Base-by-base conservation (phyloP, 2,797 vertebrate species). In the Orestias chungarensis region DNA sequence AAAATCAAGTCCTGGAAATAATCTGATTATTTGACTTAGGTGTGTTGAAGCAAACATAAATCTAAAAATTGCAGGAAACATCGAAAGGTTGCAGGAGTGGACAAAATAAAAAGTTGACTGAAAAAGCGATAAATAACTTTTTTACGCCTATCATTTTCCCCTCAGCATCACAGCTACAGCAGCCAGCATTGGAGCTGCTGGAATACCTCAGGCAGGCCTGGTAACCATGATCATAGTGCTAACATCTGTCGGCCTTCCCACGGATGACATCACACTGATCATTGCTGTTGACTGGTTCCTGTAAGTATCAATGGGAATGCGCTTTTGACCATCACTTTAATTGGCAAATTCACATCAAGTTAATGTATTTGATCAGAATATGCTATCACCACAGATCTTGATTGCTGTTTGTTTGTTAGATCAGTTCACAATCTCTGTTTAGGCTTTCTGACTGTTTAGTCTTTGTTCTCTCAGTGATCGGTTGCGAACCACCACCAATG, bases 141-240 rank as follows among this genome's bases (percentile, higher is more conserved):
- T 59, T 35, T 17, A 18, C 18, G n/a, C 50, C 35, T 47, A n/a
- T 52, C 29, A 33, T 27, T 55, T 57, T 49, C 83, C 33, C 47
- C 29, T 89, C 91, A 99, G 97, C 80, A 98, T 99, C 87, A 99
- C 98, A 1, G 96, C 98, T 79, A 99, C 97, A 9, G 97, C 97
- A 23, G 97, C 97, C 76, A 99, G 98, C 72, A 99, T 99, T 8
- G 98, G 98, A 64, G 98, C 97, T 76, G 98, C 98, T 66, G 97
- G 97, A 62, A 99, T 99, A 88, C 98, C 98, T 76, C 98, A 99
- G 89, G 98, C 98, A 0, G 98, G 97, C n/a, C 92, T 99, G 75
- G 98, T 99, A 84, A 99, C 98, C 72, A 99, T 99, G 97, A 94
- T 99, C 83, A 99, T 99, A 52, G 98, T 99, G 70, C 90, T 99